Evolutionary conservation across 2,888 invertebrate genomes (phyloP).

Genomic region (Rhyacophila evoluta): DNA sequence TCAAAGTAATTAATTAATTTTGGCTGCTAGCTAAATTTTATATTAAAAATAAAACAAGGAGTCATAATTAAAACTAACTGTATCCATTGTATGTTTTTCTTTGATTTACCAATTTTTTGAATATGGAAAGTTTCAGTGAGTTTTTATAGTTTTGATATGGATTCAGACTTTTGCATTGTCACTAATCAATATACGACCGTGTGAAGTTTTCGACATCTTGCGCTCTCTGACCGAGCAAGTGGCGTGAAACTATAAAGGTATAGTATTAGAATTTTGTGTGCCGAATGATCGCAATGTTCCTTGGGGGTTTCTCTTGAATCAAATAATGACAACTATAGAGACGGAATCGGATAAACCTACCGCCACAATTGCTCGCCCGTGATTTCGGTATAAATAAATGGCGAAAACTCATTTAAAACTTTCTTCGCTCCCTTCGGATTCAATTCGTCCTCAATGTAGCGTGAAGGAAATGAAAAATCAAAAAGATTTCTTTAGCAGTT

Average conservation of each 20-base stretch:
- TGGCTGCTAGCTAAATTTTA: too few relatives aligned
- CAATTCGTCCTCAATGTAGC: background rate
- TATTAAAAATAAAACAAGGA: too few relatives aligned
- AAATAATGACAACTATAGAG: slow-evolving; percentile 36
- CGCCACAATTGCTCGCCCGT: slow-evolving; percentile 6
- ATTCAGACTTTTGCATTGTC: too few relatives aligned
- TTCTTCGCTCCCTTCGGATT: background rate
- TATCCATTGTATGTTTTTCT: too few relatives aligned
- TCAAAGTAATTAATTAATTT: too few relatives aligned
- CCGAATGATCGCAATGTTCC: slow-evolving; percentile 16
- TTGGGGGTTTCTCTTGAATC: slow-evolving; percentile 34
- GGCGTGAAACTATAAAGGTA: background rate
- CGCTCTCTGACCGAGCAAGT: background rate
- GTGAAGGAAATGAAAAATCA: too few relatives aligned
- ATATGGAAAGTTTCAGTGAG: too few relatives aligned
- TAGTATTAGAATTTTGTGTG: background rate
- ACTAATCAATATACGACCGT: too few relatives aligned
- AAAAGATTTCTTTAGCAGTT: too few relatives aligned
- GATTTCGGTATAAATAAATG: slow-evolving; percentile 3
- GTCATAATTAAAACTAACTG: too few relatives aligned
- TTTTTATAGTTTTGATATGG: too few relatives aligned
- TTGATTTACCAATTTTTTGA: too few relatives aligned
- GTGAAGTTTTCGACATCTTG: background rate
- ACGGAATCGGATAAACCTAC: slow-evolving; percentile 29
- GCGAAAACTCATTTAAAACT: slow-evolving; percentile 9